Base-by-base conservation (phyloP, 1,140 invertebrate species). In the Neocloeon triangulifer region DNA sequence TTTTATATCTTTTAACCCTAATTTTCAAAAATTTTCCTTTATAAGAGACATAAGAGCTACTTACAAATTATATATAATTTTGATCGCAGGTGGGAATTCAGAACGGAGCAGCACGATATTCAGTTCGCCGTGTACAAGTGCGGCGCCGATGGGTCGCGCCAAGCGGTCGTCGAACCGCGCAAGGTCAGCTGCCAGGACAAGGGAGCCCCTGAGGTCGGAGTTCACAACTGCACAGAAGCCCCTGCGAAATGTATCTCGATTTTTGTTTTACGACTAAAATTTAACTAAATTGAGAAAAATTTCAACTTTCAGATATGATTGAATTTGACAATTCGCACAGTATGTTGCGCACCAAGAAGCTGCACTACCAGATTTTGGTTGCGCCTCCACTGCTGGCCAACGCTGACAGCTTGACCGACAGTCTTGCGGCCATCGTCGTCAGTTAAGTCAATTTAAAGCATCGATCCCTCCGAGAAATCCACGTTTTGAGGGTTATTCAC, bases 271-370 rank as follows among this genome's bases (percentile, higher is more conserved):
- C n/a, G n/a, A n/a, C n/a, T n/a, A n/a, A n/a, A 9, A 7, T 19
- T 27, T 36, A 43, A 45, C 35, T 45, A n/a, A n/a, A n/a, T n/a
- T n/a, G n/a, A n/a, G n/a, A n/a, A n/a, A n/a, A n/a, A n/a, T n/a
- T n/a, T n/a, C n/a, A n/a, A n/a, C 39, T 61, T 62, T 29, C 58
- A 89, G 84, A 89, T 64, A 73, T 73, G 0, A 59, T 89, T 4
- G 62, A 77, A 29, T 91, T 91, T 46, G 84, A 91, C 52, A 92
- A 92, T 51, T 69, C 63, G 13, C 81, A 73, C 48, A 85, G 84
- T 37, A 64, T 73, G 38, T 48, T 86, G 16, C 61, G 76, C 35
- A 73, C 58, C 43, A 92, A 91, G 47, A 81, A 73, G 41, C 53
- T 91, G 1, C 66, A 69, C 37, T 88, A 86, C 51, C 56, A 62